Evolutionary conservation across 2,113 vertebrate species (phyloP).

Genomic region (Brevimyrus niger): DNA sequence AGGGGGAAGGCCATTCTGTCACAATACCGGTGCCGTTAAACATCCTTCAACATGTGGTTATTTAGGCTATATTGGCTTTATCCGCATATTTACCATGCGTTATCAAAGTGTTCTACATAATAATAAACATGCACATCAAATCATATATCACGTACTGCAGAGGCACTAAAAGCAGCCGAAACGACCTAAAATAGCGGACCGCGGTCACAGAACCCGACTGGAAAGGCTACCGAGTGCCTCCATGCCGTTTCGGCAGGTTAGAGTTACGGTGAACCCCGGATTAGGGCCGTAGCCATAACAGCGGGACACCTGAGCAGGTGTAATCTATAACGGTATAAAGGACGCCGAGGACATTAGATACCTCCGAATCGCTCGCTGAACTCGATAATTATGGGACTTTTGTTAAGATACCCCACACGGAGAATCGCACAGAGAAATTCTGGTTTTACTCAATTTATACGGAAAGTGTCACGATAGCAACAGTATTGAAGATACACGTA

Average conservation of each 20-base stretch:
- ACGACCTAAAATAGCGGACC: neutral
- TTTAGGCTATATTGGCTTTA: neutral
- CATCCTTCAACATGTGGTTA: neutral
- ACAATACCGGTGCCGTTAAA: neutral
- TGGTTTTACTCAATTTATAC: neutral
- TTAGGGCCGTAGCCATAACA: slow-evolving; percentile 54
- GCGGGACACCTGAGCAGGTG: slow-evolving; percentile 56
- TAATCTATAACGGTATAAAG: slow-evolving; percentile 37
- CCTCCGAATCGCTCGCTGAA: neutral
- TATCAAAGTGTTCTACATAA: neutral
- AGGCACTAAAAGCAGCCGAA: neutral
- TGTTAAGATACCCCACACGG: neutral
- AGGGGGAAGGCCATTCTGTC: neutral
- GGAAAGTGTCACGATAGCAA: neutral
- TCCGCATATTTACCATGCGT: neutral
- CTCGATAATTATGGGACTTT: neutral
- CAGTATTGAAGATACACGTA: neutral
- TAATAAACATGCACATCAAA: neutral
- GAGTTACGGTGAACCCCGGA: slow-evolving; percentile 58
- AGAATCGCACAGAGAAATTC: neutral
- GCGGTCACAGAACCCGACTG: slow-evolving; percentile 10
- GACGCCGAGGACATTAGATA: slow-evolving; percentile 17
- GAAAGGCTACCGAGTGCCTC: slow-evolving; percentile 48
- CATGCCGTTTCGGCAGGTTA: slow-evolving; percentile 44
- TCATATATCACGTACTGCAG: neutral